A percentile compares a stretch with the other conserved stretches of the same genome.
phyloP scores from a whole-genome alignment of 2,113 vertebrate genomes.

The Bettongia penicillata region DNA sequence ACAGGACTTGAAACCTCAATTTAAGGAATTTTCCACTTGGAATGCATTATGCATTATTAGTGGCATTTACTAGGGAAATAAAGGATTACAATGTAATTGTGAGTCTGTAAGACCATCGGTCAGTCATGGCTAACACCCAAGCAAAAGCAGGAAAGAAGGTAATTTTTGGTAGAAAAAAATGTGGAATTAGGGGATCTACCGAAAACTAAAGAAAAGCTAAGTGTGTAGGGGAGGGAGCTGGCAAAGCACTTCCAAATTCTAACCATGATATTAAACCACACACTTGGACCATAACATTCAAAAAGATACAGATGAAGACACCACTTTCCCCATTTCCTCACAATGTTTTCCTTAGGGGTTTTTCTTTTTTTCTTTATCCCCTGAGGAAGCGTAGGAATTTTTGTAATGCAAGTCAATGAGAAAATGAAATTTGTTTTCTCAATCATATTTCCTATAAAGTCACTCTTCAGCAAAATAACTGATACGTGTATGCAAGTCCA shows the following conservation, averaged over 20 bases:
- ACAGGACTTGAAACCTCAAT: background rate
- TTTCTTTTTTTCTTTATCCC: background rate
- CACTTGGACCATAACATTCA: background rate
- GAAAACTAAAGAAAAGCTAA: background rate
- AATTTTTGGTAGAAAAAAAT: background rate
- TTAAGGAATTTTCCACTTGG: background rate
- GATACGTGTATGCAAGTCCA: too few relatives aligned
- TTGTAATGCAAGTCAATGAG: background rate
- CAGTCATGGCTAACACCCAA: background rate
- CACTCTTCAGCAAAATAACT: too few relatives aligned
- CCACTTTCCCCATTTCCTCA: background rate
- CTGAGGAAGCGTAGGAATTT: background rate
- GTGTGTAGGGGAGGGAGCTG: background rate
- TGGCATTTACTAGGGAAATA: background rate
- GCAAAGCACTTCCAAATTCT: background rate
- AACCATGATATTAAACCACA: background rate
- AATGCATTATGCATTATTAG: background rate
- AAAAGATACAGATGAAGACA: background rate
- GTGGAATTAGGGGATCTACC: background rate
- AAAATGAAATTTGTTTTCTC: background rate
- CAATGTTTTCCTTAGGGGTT: background rate
- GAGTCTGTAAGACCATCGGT: background rate
- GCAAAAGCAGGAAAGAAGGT: background rate
- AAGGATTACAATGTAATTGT: background rate
- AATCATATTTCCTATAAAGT: too few relatives aligned